phyloP scores from a whole-genome alignment of 2,113 vertebrate species.

The Patagioenas fasciata region DNA sequence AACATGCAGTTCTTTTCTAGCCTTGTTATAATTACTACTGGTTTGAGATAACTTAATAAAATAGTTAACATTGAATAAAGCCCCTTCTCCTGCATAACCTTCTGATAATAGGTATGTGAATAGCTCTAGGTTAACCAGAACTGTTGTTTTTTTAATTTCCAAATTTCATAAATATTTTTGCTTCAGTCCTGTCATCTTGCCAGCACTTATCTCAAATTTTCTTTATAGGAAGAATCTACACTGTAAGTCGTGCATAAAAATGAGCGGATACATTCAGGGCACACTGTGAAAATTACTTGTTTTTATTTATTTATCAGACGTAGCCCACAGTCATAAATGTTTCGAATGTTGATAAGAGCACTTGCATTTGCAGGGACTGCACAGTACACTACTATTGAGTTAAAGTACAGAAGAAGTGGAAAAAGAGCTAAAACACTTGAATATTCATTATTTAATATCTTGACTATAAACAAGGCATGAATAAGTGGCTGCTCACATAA shows the following conservation, averaged over 20 bases:
- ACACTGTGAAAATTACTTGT: background rate
- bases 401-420: background rate
- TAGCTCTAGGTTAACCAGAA: background rate
- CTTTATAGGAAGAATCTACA: background rate
- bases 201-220: background rate
- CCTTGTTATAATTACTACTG: background rate
- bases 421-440: background rate
- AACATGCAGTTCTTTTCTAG: background rate
- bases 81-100: background rate
- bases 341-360: background rate
- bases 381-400: background rate
- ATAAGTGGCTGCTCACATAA: background rate
- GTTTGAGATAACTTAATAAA: background rate
- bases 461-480: background rate
- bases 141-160: background rate
- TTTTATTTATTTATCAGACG: slow-evolving; percentile 22
- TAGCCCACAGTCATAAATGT: background rate
- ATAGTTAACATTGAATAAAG: background rate
- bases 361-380: background rate
- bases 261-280: background rate
- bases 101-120: background rate
- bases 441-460: background rate
- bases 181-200: background rate
- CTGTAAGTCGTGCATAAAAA: background rate
- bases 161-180: background rate